A percentile compares a stretch with the other conserved stretches of the same genome.
These are phyloP conservation scores for Trididemnum miniatum DNA, from an alignment of 23 tunicate genomes.

Conservation along the genomic window DNA sequence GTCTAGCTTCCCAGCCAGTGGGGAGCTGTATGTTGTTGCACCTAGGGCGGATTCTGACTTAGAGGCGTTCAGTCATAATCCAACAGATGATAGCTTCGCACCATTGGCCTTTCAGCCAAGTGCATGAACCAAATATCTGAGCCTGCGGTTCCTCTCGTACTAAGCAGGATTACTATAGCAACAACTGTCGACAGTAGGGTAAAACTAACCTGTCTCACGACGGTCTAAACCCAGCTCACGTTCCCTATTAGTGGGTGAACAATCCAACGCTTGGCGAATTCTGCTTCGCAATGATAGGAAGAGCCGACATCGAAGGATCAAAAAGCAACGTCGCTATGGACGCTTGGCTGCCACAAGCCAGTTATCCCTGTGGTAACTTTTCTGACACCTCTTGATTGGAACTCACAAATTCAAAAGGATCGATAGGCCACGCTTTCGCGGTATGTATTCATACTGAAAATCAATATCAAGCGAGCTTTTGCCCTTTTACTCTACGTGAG, in stretches of 20 bases:
- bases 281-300: no score
- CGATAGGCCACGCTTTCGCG: conserved; percentile 44
- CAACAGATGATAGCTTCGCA: conserved; percentile 36
- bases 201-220: no score
- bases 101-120: neutral
- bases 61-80: conserved; percentile 74
- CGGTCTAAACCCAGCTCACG: no score
- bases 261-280: no score
- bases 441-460: neutral
- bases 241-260: no score
- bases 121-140: neutral
- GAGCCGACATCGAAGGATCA: no score
- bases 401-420: conserved; percentile 46
- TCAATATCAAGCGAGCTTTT: neutral
- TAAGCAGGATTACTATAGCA: conserved; percentile 29
- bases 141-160: no score
- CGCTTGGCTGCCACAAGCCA: no score
- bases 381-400: conserved; percentile 61
- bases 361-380: conserved; percentile 64
- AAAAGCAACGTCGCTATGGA: no score
- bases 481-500: conserved; percentile 33
- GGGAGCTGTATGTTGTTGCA: conserved; percentile 61
- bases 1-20: no score
- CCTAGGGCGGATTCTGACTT: no score
- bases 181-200: conserved; percentile 17